Base-by-base conservation (phyloP, 64 coral and sea anemone species). In the Orbicella faveolata region DNA sequence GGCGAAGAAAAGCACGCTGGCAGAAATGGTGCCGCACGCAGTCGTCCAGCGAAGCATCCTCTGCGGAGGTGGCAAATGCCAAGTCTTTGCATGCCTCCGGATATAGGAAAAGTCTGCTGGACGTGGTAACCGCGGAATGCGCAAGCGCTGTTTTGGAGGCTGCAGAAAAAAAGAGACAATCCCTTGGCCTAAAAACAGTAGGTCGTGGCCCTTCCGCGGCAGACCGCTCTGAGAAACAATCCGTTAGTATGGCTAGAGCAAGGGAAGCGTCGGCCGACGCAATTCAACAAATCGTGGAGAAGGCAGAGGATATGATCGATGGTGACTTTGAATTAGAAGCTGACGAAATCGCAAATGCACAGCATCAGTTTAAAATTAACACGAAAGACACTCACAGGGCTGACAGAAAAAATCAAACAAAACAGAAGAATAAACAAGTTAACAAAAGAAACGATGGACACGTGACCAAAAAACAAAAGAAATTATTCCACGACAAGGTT, bases 61-160 rank as follows among this genome's bases (percentile, higher is more conserved):
- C 53, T 92, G 82, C 73, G 16, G 51, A 92, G 57, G 73, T 86
- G 19, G 63, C 90, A 85, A 86, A 86, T 69, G 52, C 74, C 15
- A 92, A 75, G 76, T 84, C 81, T 78, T 65, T 83, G 44, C 64
- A 35, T 86, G 61, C 30, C 0, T 86, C 64, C 1, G 63, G 83
- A 23, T 86, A 86, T 23, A 59, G 37, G 37, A 39, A 39, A 39
- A 39, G 83, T 63, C 83, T 86, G 9, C 66, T 86, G 18, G 83
- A 86, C 37, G 83, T 86, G 17, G 83, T 86, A 11, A 86, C 83
- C 33, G 2, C 83, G 25, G 83, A 86, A 70, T 86, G 83, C 35
- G 53, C 83, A 69, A 70, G 53, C 13, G 83, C 83, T 11, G 36
- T 86, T 73, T 17, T 86, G 34, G 83, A 86, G 36, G 35, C 61